Conservation (phyloP, 2,888 invertebrate species). For the Byasa hedistus region DNA sequence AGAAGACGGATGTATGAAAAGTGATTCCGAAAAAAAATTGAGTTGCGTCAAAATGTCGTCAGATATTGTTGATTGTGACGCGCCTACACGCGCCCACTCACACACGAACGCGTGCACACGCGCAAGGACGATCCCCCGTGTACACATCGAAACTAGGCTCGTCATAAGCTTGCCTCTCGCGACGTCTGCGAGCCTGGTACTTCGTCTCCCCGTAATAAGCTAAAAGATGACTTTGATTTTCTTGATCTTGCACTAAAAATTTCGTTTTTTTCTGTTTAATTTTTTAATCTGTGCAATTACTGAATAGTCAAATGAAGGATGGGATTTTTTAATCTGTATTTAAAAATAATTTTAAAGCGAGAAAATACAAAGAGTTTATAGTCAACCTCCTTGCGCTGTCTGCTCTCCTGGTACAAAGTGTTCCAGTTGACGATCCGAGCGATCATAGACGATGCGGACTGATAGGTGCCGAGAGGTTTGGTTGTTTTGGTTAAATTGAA, state of each 20-base stretch:
- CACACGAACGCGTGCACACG: constrained; percentile 44
- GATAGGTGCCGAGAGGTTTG: constrained; percentile 6
- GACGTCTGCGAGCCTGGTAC: constrained; percentile 71
- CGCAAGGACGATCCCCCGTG: constrained; percentile 41
- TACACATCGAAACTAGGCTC: constrained; percentile 59
- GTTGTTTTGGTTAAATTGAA: too few species aligned
- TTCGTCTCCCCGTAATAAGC: constrained; percentile 76
- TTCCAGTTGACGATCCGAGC: constrained; percentile 78
- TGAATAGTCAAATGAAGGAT: too few species aligned
- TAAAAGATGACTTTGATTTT: constrained; percentile 74
- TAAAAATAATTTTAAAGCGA: background rate
- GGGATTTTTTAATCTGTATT: too few species aligned
- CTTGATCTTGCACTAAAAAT: constrained; percentile 61
- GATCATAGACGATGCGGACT: constrained; percentile 50
- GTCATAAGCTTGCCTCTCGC: constrained; percentile 66
- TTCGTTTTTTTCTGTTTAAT: background rate
- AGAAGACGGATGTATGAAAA: background rate
- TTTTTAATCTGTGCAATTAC: background rate
- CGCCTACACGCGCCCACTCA: constrained; percentile 65
- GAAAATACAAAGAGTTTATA: background rate
- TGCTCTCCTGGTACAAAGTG: constrained; percentile 68
- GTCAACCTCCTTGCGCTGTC: constrained; percentile 31
- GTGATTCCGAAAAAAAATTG: constrained; percentile 34
- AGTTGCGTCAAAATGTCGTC: constrained; percentile 50
- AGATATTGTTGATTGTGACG: constrained; percentile 59